A percentile compares a stretch with the other conserved stretches of the same genome.
Conservation (phyloP, 1,140 invertebrate species). For the Vanessa tameamea region DNA sequence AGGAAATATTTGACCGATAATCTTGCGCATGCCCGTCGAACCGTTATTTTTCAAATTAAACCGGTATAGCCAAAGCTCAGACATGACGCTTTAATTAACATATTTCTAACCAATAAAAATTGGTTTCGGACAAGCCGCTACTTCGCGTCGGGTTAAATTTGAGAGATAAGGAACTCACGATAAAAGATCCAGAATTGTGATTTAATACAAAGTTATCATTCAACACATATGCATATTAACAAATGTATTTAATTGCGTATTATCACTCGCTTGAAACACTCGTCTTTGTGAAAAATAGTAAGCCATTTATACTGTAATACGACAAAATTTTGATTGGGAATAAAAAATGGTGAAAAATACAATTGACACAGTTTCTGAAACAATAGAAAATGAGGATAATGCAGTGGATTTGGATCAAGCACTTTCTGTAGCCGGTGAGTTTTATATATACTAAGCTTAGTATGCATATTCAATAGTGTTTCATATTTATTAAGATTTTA, state of each 20-base stretch:
- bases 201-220: slow-evolving; percentile 8
- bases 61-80: not conserved
- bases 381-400: slow-evolving; percentile 46
- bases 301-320: not conserved
- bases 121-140: not conserved
- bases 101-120: not conserved
- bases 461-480: too few relatives aligned
- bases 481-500: too few relatives aligned
- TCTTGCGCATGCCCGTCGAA: not conserved
- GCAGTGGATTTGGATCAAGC: slow-evolving; percentile 62
- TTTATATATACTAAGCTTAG: too few relatives aligned
- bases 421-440: slow-evolving; percentile 53
- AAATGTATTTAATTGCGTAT: slow-evolving; percentile 4
- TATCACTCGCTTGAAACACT: slow-evolving; percentile 1
- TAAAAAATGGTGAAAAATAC: slow-evolving; percentile 30
- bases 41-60: slow-evolving; percentile 8
- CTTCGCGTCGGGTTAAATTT: not conserved
- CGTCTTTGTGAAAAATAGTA: slow-evolving; percentile 11
- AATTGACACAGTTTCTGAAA: slow-evolving; percentile 49
- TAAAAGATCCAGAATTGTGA: slow-evolving; percentile 11
- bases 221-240: not conserved
- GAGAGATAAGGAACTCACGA: not conserved
- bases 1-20: slow-evolving; percentile 28
- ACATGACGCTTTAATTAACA: not conserved
- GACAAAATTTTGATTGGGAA: not conserved